These are phyloP conservation scores for Lithodes maja DNA, from an alignment of 2,888 invertebrate genomes.

Conservation along the genomic window DNA sequence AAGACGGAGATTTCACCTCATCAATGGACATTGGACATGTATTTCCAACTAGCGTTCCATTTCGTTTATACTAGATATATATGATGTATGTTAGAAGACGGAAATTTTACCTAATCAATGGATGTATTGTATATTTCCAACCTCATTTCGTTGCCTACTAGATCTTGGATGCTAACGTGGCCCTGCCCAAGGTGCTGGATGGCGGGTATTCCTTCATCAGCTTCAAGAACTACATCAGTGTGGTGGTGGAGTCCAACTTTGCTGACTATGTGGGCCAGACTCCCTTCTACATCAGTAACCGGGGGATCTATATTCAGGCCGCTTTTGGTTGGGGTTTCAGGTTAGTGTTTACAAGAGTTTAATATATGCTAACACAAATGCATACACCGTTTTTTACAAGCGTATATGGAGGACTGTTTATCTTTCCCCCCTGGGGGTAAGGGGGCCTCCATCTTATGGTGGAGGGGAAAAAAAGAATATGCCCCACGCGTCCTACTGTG, in stretches of 20 bases:
- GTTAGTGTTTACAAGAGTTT: not conserved
- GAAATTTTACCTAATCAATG: no score
- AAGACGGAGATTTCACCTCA: no score
- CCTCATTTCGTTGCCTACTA: not conserved
- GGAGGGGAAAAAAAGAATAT: no score
- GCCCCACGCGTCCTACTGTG: no score
- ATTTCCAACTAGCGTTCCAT: no score
- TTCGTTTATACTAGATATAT: no score
- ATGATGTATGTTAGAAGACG: no score
- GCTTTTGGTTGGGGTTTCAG: conserved; percentile 1
- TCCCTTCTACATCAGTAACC: conserved; percentile 17
- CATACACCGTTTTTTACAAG: no score
- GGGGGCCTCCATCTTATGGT: no score
- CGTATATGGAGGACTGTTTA: no score
- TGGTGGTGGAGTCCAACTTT: not conserved
- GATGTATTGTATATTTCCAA: not conserved
- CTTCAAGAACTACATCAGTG: conserved; percentile 18
- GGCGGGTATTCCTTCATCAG: conserved; percentile 25
- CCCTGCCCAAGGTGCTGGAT: not conserved
- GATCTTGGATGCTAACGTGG: not conserved
- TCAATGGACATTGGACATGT: no score
- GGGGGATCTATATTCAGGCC: not conserved
- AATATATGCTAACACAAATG: not conserved
- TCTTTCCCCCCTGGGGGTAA: no score
- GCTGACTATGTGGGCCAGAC: not conserved